Evolutionary conservation across 2,113 vertebrate species (phyloP), one percentile per base, ranked within the genome.

Genomic region (Notiomystis cincta): DNA sequence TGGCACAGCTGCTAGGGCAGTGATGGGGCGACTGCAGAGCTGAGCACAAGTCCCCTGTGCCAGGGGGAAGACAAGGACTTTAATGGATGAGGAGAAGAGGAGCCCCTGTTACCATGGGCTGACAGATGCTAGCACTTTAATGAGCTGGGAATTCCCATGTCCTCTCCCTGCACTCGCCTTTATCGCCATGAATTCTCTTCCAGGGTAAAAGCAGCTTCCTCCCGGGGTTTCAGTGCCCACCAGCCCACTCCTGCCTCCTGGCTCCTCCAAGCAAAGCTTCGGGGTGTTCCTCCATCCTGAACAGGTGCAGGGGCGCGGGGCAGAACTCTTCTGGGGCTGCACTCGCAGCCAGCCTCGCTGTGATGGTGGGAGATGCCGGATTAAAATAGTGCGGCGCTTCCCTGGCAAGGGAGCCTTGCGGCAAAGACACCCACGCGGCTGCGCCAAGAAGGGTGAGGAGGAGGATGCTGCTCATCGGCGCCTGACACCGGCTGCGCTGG

Each of bases 321-420:
- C 54, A 40, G 89, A 65, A 7, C 86, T 66, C 54, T 60, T 60
- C 70, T 0, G 19, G 82, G 91, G 82, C 72, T 47, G 45, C 11
- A 0, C 95, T 93, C 38, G n/a, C 70, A 72, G 95, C 78, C 88
- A 47, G 13, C 87, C 94, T 76, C 40, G 21, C 79, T 54, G 91
- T 93, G 91, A 57, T 58, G 73, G 96, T 77, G 94, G 93, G 85
- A 92, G 78, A 82, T 10, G 56, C 75, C 25, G 8, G 81, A 93
- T 95, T 79, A 92, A 95, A 96, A 96, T 86, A 93, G 82, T 27
- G 31, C n/a, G 77, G 95, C 76, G 62, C 93, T 95, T 95, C 65
- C 93, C 78, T 8, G 57, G 42, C 66, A 5, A 33, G 40, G 93
- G 73, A 96, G 93, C 78, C 96, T 87, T 44, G 12, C 3, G 38